phyloP scores from a whole-genome alignment of 2,113 vertebrate genomes.

The Hemibagrus wyckioides region DNA sequence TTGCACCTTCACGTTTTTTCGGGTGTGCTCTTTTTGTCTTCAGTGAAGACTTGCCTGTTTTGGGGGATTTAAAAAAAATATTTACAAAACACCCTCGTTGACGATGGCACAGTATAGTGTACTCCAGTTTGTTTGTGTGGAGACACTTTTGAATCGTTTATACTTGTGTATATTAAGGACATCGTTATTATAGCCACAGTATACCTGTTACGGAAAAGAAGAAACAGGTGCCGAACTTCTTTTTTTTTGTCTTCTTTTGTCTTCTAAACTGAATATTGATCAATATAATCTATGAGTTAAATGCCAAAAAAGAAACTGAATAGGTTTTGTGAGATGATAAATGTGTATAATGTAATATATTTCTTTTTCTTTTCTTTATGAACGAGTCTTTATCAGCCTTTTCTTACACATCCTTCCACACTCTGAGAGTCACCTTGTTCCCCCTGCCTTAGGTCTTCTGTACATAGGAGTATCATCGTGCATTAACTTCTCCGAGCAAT shows the following conservation, averaged over 20 bases:
- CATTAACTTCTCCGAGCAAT: conserved; percentile 57
- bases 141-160: conserved; percentile 79
- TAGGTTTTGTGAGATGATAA: conserved; percentile 66
- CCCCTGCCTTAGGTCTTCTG: conserved; percentile 66
- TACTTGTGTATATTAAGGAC: conserved; percentile 70
- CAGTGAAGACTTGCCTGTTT: conserved; percentile 88
- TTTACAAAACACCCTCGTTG: conserved; percentile 55
- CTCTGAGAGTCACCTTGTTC: conserved; percentile 58
- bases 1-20: conserved; percentile 62
- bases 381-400: conserved; percentile 60
- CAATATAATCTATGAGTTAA: conserved; percentile 69
- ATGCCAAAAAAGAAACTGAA: conserved; percentile 71
- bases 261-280: conserved; percentile 70
- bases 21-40: conserved; percentile 79
- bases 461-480: conserved; percentile 52
- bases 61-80: conserved; percentile 43
- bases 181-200: conserved; percentile 56
- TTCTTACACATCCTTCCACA: conserved; percentile 60
- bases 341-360: conserved; percentile 74
- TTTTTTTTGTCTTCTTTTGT: conserved; percentile 71
- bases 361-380: conserved; percentile 61
- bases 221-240: conserved; percentile 61
- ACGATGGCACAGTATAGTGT: conserved; percentile 66
- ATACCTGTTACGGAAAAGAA: conserved; percentile 61
- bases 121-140: conserved; percentile 78